phyloP scores from a whole-genome alignment of 37 sponge, comb jelly and placozoan genomes.

The Axinella damicornis region DNA sequence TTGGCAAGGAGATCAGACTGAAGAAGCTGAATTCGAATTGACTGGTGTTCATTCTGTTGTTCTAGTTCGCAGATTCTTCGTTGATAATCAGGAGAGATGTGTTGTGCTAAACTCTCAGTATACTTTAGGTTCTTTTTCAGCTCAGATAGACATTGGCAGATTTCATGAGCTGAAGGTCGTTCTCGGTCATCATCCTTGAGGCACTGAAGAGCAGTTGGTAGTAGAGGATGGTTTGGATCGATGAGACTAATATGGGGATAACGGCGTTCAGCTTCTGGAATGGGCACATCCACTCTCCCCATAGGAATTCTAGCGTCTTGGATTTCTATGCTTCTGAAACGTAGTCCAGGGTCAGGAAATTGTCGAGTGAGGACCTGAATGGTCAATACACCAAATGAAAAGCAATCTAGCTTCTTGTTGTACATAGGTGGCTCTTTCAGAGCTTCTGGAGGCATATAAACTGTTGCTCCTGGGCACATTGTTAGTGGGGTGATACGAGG shows the following conservation, averaged over 20 bases:
- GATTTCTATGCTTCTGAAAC: background rate
- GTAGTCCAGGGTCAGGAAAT: conserved; percentile 10
- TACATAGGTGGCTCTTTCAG: conserved; percentile 8
- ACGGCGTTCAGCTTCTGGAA: conserved; percentile 28
- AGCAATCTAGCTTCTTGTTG: conserved; percentile 27
- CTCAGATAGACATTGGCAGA: background rate
- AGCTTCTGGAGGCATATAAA: conserved; percentile 54
- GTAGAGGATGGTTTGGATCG: background rate
- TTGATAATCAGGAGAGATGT: background rate
- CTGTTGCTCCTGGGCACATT: conserved; percentile 11
- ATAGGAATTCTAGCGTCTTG: background rate
- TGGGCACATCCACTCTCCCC: background rate
- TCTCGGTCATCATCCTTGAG: background rate
- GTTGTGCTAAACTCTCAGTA: background rate
- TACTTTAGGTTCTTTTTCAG: conserved; percentile 12
- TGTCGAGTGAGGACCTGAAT: conserved; percentile 36
- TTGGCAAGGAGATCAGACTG: too few species aligned
- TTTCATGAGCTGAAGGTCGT: background rate
- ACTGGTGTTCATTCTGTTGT: too few species aligned
- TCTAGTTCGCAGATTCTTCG: background rate
- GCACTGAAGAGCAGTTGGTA: background rate
- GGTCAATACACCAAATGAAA: conserved; percentile 41
- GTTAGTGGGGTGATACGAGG: background rate
- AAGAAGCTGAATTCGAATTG: too few species aligned
- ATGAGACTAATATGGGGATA: background rate